Evolutionary conservation across 2,797 vertebrate genomes (phyloP).

Genomic region (Peromyscus melanophrys): DNA sequence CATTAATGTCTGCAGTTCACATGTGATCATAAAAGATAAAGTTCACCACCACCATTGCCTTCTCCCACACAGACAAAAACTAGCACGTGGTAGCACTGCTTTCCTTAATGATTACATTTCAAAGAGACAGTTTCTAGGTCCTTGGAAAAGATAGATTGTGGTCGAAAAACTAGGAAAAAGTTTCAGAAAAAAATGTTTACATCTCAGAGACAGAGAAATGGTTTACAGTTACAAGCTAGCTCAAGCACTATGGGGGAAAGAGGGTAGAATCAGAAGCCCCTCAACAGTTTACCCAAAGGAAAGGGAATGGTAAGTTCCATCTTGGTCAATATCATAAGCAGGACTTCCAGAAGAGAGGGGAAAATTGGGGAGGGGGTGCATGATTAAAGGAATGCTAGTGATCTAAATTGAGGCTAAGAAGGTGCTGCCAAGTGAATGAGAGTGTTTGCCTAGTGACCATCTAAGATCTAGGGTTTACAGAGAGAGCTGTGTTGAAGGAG

Average conservation of each 20-base stretch:
- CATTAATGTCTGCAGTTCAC: no score
- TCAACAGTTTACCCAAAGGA: background rate
- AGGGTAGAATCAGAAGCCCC: background rate
- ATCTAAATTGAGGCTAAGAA: background rate
- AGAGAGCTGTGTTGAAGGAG: background rate
- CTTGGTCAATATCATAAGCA: background rate
- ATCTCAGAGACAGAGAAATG: background rate
- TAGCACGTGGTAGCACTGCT: background rate
- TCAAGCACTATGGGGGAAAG: background rate
- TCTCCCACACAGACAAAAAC: background rate
- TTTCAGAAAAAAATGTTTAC: slow-evolving; percentile 15
- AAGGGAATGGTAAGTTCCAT: background rate
- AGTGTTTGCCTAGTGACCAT: background rate
- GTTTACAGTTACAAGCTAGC: background rate
- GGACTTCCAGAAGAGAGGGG: background rate
- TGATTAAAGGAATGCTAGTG: background rate
- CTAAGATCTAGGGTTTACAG: background rate
- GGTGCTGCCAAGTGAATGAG: background rate
- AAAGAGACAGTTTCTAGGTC: slow-evolving; percentile 14
- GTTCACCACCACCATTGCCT: no score
- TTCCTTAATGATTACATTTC: background rate
- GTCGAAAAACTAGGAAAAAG: background rate
- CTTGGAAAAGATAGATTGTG: slow-evolving; percentile 11
- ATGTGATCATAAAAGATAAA: no score
- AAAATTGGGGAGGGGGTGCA: background rate